Base-by-base conservation (phyloP, 2,113 vertebrate species). In the Pachypanchax playfairii region DNA sequence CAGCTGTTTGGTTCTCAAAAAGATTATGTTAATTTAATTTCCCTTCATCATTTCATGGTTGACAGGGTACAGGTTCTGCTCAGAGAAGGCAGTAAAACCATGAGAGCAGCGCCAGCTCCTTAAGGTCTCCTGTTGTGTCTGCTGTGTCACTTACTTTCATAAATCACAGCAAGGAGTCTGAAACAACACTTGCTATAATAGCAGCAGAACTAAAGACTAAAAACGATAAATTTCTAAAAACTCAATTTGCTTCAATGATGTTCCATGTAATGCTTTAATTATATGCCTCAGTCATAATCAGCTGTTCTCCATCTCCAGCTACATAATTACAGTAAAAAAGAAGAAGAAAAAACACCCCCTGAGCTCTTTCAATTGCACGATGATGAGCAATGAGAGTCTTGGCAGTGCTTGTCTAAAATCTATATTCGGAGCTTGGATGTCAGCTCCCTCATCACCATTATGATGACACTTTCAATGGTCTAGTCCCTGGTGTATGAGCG, bases 31-130 rank as follows among this genome's bases (percentile, higher is more conserved):
- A 71, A 75, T 73, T 75, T 18, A 69, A 58, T 80, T 65, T 11
- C 64, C 65, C 17, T 3, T 14, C 13, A 50, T 77, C 54, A 65
- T 84, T 76, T 74, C 70, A 77, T 35, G 66, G 59, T 39, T 66
- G 61, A 66, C 72, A 56, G 52, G 41, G 17, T 14, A 42, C 46
- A 47, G 62, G 46, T 72, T 62, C 41, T 49, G 62, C 41, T 72
- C 63, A 59, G 62, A 53, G 64, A 57, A 28, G 9, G 55, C 73
- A 65, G 61, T 72, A 74, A 72, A 81, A 62, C 29, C 21, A 18
- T 31, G 35, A 3, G 13, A 69, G 35, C 26, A 25, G 22, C 17
- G 29, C 71, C 62, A 55, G 20, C 39, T 64, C 55, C 36, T 70
- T 36, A 46, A 46, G 47, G 41, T 49, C 25, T 60, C 14, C 62